A percentile compares a stretch with the other conserved stretches of the same genome.
phyloP scores from a whole-genome alignment of 1,140 invertebrate genomes.

The Calliphora vicina region DNA sequence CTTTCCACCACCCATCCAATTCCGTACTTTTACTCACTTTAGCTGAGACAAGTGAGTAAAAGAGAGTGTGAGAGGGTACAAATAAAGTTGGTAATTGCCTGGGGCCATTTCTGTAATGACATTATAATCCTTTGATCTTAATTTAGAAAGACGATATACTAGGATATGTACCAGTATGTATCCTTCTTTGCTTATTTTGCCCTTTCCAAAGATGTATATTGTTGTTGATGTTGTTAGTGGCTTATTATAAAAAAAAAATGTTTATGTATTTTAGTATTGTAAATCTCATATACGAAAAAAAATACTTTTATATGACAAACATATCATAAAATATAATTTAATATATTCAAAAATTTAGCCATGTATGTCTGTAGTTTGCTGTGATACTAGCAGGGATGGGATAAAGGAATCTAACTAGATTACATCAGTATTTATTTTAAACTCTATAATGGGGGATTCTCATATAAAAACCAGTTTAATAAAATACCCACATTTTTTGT shows the following conservation, averaged over 20 bases:
- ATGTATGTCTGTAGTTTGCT: too few species aligned
- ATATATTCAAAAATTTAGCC: too few species aligned
- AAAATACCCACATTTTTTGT: too few species aligned
- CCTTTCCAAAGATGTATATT: neutral
- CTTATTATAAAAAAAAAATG: neutral
- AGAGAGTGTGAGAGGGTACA: too few species aligned
- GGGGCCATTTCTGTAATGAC: neutral
- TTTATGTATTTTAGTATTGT: neutral
- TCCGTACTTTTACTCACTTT: too few species aligned
- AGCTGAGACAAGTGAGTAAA: too few species aligned
- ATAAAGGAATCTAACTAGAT: too few species aligned
- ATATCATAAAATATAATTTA: neutral
- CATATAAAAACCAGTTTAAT: too few species aligned
- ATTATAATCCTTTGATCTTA: slow-evolving; percentile 14
- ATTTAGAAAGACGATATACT: neutral
- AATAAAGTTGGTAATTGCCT: neutral
- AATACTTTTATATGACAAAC: neutral
- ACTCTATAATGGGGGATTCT: too few species aligned
- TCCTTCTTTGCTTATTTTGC: neutral
- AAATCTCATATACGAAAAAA: neutral
- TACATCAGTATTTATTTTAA: too few species aligned
- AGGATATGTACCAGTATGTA: neutral
- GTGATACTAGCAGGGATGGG: too few species aligned
- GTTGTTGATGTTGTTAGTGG: neutral
- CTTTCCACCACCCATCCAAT: too few species aligned